Base-by-base conservation (phyloP, 1,140 invertebrate genomes). In the Stenopsyche tienmushanensis region DNA sequence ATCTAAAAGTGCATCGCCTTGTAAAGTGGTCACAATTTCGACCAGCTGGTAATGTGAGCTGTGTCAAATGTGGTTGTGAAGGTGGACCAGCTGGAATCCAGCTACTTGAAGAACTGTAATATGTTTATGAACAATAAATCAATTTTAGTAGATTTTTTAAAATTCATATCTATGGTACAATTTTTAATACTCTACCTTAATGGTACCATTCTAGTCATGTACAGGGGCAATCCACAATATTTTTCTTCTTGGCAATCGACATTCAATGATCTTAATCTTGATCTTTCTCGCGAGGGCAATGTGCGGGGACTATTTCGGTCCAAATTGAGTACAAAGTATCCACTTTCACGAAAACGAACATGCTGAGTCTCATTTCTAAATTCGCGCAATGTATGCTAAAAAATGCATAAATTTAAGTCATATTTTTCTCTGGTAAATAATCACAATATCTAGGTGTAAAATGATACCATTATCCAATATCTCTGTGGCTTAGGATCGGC, bases 401-500 rank as follows among this genome's bases (percentile, higher is more conserved):
- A 57, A 18, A 24, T 10, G 5, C 25, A 54, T 54, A n/a, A n/a
- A n/a, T n/a, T n/a, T n/a, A n/a, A n/a, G n/a, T n/a, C n/a, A n/a
- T n/a, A n/a, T n/a, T n/a, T n/a, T n/a, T n/a, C n/a, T n/a, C n/a
- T n/a, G n/a, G n/a, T n/a, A n/a, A n/a, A n/a, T n/a, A n/a, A n/a
- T n/a, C n/a, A n/a, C n/a, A n/a, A n/a, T n/a, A n/a, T n/a, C n/a
- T n/a, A n/a, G n/a, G n/a, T n/a, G n/a, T n/a, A n/a, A n/a, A n/a
- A n/a, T n/a, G 17, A 44, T 60, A 70, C 68, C 62, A 70, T 70
- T 7, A 70, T 70, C 68, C 68, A 70, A 59, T 62, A 70, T 41
- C 65, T 42, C 52, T 70, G 68, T 8, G 62, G 68, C 3, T 53
- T 21, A 5, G 68, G 68, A 25, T 47, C 17, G 15, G 25, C 39